Percentiles rank a stretch among this genome's conserved stretches.
These are phyloP conservation scores for Syrphus vitripennis DNA, from an alignment of 2,888 invertebrate genomes.

Conservation along the genomic window DNA sequence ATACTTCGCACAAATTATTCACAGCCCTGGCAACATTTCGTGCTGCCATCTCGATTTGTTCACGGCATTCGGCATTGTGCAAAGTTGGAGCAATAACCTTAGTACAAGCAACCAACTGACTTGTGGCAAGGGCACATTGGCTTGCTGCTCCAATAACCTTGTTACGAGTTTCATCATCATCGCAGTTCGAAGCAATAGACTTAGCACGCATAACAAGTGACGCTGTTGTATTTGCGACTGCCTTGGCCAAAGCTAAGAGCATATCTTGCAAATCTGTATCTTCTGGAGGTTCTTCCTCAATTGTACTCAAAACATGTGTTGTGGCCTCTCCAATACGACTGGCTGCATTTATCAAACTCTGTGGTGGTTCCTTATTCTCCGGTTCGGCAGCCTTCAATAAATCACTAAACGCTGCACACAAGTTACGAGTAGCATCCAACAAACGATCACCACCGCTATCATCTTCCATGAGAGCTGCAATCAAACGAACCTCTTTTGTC, in stretches of 20 bases:
- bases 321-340: conserved; percentile 98
- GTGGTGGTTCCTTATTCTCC: conserved; percentile 95
- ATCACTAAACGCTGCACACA: conserved; percentile 98
- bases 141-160: conserved; percentile 97
- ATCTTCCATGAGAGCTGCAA: conserved; percentile 97
- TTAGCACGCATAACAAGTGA: conserved; percentile 97
- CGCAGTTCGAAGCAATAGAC: conserved; percentile 95
- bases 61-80: conserved; percentile 91
- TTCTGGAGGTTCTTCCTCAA: conserved; percentile 94
- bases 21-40: conserved; percentile 96
- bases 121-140: conserved; percentile 97
- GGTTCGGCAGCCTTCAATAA: conserved; percentile 97
- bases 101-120: conserved; percentile 98
- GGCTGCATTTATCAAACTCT: conserved; percentile 96
- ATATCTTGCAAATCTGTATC: conserved; percentile 94
- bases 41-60: conserved; percentile 95
- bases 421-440: conserved; percentile 94
- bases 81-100: conserved; percentile 95
- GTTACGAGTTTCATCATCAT: conserved; percentile 83
- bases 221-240: conserved; percentile 98
- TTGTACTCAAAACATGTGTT: conserved; percentile 94
- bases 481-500: conserved; percentile 89
- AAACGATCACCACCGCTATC: conserved; percentile 91
- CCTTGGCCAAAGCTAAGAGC: conserved; percentile 95
- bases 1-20: conserved; percentile 91